These are phyloP conservation scores for Entomobrya proxima DNA, from an alignment of 2,888 invertebrate species.

Conservation along the genomic window DNA sequence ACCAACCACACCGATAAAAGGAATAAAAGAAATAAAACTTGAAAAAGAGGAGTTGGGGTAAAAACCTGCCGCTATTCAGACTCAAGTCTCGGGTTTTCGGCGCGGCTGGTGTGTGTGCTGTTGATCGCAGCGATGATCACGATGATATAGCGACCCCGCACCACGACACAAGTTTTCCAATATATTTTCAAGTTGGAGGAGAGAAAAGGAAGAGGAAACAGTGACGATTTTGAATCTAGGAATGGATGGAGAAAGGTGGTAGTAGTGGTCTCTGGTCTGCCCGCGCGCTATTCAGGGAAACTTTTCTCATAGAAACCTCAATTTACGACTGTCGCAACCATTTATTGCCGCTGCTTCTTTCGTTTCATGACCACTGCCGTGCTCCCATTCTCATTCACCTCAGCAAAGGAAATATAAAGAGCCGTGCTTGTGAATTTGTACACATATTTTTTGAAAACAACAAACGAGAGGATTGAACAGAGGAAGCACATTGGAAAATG, in stretches of 20 bases:
- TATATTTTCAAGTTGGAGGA: conserved; percentile 3
- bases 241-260: neutral
- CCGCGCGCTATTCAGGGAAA: conserved; percentile 42
- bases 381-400: neutral
- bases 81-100: too few relatives aligned
- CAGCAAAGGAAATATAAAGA: neutral
- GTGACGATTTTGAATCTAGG: conserved; percentile 31
- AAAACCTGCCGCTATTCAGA: conserved; percentile 1
- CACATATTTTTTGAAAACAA: neutral
- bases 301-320: conserved; percentile 61
- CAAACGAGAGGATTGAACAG: conserved; percentile 10
- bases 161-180: conserved; percentile 26
- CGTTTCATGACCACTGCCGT: too few relatives aligned
- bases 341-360: conserved; percentile 44
- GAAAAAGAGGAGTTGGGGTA: conserved; percentile 17
- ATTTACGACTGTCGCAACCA: conserved; percentile 62
- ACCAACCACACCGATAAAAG: neutral
- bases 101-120: neutral
- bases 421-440: neutral
- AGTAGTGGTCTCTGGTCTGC: conserved; percentile 3
- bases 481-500: neutral
- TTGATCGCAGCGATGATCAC: conserved; percentile 4
- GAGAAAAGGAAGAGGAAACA: neutral
- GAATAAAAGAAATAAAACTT: conserved; percentile 21
- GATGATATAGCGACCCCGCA: conserved; percentile 35